Base-by-base conservation (phyloP, 2,113 vertebrate species). In the Dendropsophus ebraccatus region DNA sequence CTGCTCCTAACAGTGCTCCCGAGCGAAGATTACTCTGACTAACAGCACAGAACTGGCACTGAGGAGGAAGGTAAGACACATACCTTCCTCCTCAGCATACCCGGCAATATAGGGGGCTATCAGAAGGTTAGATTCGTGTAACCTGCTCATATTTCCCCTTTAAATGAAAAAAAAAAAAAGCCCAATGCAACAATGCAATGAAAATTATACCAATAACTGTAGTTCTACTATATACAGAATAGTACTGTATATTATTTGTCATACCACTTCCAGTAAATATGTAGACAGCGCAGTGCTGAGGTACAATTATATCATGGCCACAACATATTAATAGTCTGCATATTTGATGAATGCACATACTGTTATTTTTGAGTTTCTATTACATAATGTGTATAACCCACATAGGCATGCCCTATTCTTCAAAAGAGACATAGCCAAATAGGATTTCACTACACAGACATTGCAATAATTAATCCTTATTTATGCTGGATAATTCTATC, bases 401-500 rank as follows among this genome's bases (percentile, higher is more conserved):
- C 23, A 81, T 30, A 54, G 10, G 25, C 58, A 47, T 49, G 79
- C 37, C 14, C n/a, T 49, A 67, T 17, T 67, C 56, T 67, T 25
- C 60, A 67, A 41, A 60, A 37, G 10, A n/a, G 37, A 41, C 54
- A 54, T 17, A 60, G 25, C 9, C 79, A 65, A 81, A 81, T 67
- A 65, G 58, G 58, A 81, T 81, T 81, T 67, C 13, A 37, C 25
- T 16, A 23, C 37, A 45, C 14, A 47, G 79, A 81, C 45, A 49
- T 67, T 67, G 49, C 16, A 81, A 81, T 81, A 81, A 81, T 67
- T 67, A 81, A 81, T 81, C 79, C 79, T 81, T 81, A 81, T 81
- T 67, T 81, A 67, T 41, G 58, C 60, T 30, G 58, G 56, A 65
- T 67, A 81, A 81, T 81, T 37, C 62, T 81, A 67, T 81, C 41